Evolutionary conservation across 37 sponge, comb jelly and placozoan species (phyloP).

Genomic region (Halisarca cf. caerulea): DNA sequence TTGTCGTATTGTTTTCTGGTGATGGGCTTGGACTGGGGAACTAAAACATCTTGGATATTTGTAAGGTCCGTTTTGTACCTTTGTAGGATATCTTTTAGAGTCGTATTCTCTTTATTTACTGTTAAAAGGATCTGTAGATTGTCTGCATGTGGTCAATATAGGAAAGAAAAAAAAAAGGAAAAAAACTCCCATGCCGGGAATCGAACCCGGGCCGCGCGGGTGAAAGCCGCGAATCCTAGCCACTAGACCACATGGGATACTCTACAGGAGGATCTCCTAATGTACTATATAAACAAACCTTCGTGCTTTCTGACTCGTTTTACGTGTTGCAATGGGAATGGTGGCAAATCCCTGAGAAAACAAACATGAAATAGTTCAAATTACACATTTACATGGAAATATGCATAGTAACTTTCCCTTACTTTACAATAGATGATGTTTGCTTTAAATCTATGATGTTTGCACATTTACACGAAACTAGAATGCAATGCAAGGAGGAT

Average conservation of each 20-base stretch:
- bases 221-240: constrained; percentile 40
- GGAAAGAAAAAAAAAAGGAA: neutral
- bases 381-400: neutral
- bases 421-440: constrained; percentile 41
- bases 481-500: neutral
- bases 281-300: constrained; percentile 19
- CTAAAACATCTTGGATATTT: neutral
- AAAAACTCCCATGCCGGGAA: constrained; percentile 38
- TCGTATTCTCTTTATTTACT: neutral
- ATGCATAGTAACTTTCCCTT: neutral
- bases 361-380: no score
- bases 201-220: constrained; percentile 39
- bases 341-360: constrained; percentile 21
- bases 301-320: constrained; percentile 44
- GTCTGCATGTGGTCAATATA: neutral
- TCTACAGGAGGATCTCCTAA: neutral
- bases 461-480: constrained; percentile 14
- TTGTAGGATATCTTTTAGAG: neutral
- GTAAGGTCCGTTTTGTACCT: no score
- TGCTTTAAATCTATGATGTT: constrained; percentile 48
- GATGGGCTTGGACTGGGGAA: constrained; percentile 61
- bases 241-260: constrained; percentile 36
- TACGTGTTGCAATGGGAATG: constrained; percentile 26
- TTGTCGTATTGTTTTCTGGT: constrained; percentile 78
- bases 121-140: constrained; percentile 8